These are phyloP conservation scores for Rhynchonycteris naso DNA, from an alignment of 2,797 vertebrate species.

Conservation along the genomic window DNA sequence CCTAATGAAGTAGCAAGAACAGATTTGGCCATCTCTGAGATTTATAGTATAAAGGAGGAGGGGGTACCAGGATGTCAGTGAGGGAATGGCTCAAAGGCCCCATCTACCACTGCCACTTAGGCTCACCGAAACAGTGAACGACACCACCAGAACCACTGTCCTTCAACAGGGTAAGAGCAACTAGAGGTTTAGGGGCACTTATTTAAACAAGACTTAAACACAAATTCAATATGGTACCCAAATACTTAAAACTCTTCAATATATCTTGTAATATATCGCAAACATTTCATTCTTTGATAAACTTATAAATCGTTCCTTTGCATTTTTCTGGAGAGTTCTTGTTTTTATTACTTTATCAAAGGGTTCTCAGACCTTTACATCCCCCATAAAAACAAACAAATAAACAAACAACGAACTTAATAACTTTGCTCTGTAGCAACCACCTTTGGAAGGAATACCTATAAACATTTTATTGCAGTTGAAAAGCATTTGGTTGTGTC, in stretches of 20 bases:
- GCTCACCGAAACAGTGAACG: not conserved
- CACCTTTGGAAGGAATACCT: not conserved
- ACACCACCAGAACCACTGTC: not conserved
- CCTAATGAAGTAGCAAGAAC: not conserved
- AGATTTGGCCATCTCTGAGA: not conserved
- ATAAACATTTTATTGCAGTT: not conserved
- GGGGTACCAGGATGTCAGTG: not conserved
- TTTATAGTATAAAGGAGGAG: not conserved
- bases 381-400: not conserved
- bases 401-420: not conserved
- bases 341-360: not conserved
- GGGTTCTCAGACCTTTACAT: not conserved
- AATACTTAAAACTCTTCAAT: not conserved
- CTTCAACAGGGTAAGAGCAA: not conserved
- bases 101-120: not conserved
- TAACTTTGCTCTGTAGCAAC: not conserved
- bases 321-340: conserved; percentile 27
- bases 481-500: not conserved
- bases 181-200: not conserved
- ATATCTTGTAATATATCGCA: not conserved
- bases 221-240: not conserved
- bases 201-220: not conserved
- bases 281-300: conserved; percentile 13
- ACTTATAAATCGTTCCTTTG: conserved; percentile 20
- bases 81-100: not conserved